A percentile compares a stretch with the other conserved stretches of the same genome.
Conservation (phyloP, 2,113 vertebrate genomes). For the Noturus placidus region DNA sequence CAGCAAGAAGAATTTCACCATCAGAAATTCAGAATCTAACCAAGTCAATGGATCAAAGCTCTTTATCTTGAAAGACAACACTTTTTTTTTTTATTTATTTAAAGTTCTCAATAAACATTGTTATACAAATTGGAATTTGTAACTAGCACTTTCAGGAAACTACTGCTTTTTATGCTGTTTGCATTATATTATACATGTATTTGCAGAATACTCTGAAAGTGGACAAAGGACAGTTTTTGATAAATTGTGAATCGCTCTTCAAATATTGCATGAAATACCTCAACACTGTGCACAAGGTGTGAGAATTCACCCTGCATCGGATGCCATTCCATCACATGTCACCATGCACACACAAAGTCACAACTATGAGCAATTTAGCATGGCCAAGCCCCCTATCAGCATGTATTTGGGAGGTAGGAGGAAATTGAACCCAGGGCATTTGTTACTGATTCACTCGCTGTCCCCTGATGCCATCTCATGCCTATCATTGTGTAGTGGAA, state of each 20-base stretch:
- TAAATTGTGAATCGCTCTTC: neutral
- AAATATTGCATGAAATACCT: neutral
- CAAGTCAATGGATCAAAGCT: neutral
- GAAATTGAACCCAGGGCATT: neutral
- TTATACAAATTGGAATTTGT: neutral
- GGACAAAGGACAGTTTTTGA: neutral
- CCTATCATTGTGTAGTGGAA: neutral
- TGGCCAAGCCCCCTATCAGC: neutral
- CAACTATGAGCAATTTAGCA: neutral
- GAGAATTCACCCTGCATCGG: neutral
- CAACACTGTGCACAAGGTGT: neutral
- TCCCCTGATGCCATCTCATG: neutral
- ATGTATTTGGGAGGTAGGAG: neutral
- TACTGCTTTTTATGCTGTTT: neutral
- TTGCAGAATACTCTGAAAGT: neutral
- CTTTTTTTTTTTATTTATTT: neutral
- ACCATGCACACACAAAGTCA: neutral
- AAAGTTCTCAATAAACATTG: neutral
- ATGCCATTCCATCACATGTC: neutral
- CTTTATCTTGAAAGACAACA: neutral
- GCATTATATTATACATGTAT: neutral
- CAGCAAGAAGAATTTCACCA: neutral
- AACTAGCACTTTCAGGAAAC: neutral
- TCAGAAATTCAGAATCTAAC: neutral
- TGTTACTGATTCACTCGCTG: neutral